Evolutionary conservation across 2,113 vertebrate species (phyloP), one percentile per base, ranked within the genome.

Genomic region (Phylloscopus trochilus): DNA sequence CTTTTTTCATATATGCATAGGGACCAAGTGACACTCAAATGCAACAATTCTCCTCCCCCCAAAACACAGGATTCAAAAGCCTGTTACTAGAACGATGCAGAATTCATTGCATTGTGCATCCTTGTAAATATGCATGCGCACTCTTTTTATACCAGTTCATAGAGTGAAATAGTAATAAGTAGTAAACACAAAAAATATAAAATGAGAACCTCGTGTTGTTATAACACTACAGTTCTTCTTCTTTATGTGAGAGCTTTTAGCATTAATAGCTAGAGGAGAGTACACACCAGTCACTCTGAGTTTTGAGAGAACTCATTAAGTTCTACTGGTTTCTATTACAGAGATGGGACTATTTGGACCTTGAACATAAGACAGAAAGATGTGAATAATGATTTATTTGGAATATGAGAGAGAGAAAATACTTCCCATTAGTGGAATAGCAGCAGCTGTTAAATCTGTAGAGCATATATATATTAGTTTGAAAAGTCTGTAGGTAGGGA

Each of bases 211-310:
- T 86, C 23, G 2, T 81, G 83, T 77, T 83, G 43, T 81, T 92
- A 37, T 44, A 83, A 47, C 30, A n/a, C 43, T 51, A 47, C 55
- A 87, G 75, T 79, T 90, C 63, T 94, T 94, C 88, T 81, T 86
- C 64, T 95, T 95, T 90, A 95, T 85, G 62, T 74, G 94, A 86
- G 76, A 89, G 92, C 83, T 92, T 93, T 95, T 73, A 93, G 89
- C 73, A 43, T 83, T 74, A 94, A 92, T 59, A 89, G 80, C 83
- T 86, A 51, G 33, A 93, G 28, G 49, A 94, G 68, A 4, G 1
- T 44, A 74, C 55, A 63, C 63, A 93, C 55, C 58, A 86, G 80
- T 80, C 91, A 83, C 43, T 46, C 43, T 33, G 66, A 69, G 43
- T 74, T 92, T 89, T 69, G 59, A 66, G 64, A 93, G 72, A 75